Percentiles rank a stretch among this genome's conserved stretches.
Conservation (phyloP, 2,888 invertebrate species). For the Megastigmus dorsalis region DNA sequence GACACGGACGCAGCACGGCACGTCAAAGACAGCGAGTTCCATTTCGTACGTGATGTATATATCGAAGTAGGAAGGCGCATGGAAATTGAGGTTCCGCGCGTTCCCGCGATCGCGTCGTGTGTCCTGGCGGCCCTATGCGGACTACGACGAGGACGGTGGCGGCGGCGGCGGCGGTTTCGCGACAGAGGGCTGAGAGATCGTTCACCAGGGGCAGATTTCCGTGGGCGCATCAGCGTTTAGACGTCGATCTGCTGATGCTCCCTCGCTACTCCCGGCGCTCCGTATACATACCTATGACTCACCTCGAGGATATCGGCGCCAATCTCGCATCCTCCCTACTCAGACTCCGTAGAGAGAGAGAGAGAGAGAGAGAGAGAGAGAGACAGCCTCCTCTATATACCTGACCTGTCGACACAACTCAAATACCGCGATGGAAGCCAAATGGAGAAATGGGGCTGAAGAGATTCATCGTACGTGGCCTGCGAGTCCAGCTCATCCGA, state of each 20-base stretch:
- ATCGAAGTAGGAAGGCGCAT: conserved; percentile 25
- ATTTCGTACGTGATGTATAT: conserved; percentile 67
- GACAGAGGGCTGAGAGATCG: too few species aligned
- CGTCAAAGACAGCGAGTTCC: conserved; percentile 61
- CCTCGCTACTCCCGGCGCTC: too few species aligned
- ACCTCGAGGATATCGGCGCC: background rate
- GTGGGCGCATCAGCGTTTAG: conserved; percentile 5
- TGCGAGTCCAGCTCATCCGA: too few species aligned
- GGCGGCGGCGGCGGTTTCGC: too few species aligned
- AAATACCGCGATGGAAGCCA: background rate
- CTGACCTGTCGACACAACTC: conserved; percentile 4
- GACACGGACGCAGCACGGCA: conserved; percentile 56
- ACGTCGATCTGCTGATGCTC: too few species aligned
- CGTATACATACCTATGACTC: too few species aligned
- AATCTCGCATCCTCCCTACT: background rate
- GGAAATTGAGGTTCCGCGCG: conserved; percentile 52
- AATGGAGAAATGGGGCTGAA: background rate
- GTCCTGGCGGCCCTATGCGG: too few species aligned
- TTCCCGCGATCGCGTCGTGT: background rate
- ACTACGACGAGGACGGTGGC: too few species aligned
- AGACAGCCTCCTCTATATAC: too few species aligned
- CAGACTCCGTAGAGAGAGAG: too few species aligned
- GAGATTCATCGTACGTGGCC: background rate
- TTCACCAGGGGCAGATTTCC: conserved; percentile 8
- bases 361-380: too few species aligned